Percentiles rank a stretch among this genome's conserved stretches.
These are phyloP conservation scores for Euleptes europaea DNA, from an alignment of 2,113 vertebrate genomes.

Conservation along the genomic window DNA sequence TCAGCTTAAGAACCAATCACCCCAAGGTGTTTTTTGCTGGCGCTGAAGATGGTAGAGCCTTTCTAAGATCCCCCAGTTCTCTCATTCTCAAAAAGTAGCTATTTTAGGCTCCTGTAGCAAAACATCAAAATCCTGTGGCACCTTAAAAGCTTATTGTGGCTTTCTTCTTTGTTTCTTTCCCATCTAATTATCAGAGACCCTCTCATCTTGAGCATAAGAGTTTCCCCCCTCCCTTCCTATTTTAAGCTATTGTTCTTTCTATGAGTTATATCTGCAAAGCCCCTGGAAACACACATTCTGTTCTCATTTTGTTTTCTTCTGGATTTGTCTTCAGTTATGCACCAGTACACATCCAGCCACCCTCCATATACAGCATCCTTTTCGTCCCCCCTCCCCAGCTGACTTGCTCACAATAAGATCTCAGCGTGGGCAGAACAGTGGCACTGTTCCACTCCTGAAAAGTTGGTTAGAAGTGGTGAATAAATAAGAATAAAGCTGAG, in stretches of 20 bases:
- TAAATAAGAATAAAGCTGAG: too few species aligned
- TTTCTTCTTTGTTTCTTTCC: background rate
- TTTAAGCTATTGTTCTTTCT: background rate
- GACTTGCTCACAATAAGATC: background rate
- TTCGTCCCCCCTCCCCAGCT: background rate
- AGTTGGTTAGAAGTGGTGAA: background rate
- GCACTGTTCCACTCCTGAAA: background rate
- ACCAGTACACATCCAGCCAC: too few species aligned
- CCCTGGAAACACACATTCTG: background rate
- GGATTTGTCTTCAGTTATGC: background rate
- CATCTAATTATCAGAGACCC: background rate
- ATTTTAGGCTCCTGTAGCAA: background rate
- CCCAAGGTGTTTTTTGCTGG: too few species aligned
- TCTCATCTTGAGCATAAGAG: background rate
- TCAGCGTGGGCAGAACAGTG: background rate
- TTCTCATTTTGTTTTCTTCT: background rate
- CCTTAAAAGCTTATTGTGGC: background rate
- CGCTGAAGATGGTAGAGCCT: background rate
- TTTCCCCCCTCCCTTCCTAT: background rate
- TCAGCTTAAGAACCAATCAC: too few species aligned
- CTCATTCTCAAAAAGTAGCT: background rate
- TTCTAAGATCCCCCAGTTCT: background rate
- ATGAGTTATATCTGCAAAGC: background rate
- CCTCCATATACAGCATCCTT: background rate
- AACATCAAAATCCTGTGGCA: background rate